phyloP scores from a whole-genome alignment of 2,888 invertebrate species.

The Chorisops tibialis region DNA sequence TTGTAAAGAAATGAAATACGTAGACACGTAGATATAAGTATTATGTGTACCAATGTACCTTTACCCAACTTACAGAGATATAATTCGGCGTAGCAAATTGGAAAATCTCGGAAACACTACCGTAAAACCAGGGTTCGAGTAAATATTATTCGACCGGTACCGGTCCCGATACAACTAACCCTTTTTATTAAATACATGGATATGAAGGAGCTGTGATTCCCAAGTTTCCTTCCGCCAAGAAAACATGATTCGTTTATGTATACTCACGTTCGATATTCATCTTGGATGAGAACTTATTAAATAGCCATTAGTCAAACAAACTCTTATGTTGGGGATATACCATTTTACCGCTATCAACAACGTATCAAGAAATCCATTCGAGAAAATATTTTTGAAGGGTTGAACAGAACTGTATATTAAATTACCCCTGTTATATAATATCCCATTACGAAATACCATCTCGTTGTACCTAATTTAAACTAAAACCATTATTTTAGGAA shows the following conservation, averaged over 20 bases:
- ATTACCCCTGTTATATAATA: not conserved
- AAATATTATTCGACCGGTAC: slow-evolving; percentile 21
- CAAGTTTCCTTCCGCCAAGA: slow-evolving; percentile 18
- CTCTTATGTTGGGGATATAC: slow-evolving; percentile 7
- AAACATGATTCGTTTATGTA: slow-evolving; percentile 28
- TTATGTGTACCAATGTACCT: not conserved
- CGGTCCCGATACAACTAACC: not conserved
- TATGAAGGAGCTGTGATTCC: slow-evolving; percentile 11
- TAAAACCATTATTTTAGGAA: slow-evolving; percentile 9
- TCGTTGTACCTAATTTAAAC: slow-evolving; percentile 11
- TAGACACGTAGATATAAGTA: slow-evolving; percentile 8
- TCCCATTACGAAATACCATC: slow-evolving; percentile 16
- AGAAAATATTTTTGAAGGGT: slow-evolving; percentile 21
- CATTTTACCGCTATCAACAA: slow-evolving; percentile 17
- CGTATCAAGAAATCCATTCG: slow-evolving; percentile 16
- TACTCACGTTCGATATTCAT: slow-evolving; percentile 30
- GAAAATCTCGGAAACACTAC: slow-evolving; percentile 17
- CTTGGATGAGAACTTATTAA: slow-evolving; percentile 34
- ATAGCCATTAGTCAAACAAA: slow-evolving; percentile 34
- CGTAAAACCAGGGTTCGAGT: slow-evolving; percentile 19
- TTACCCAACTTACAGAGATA: slow-evolving; percentile 1
- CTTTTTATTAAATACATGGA: slow-evolving; percentile 22
- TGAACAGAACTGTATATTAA: slow-evolving; percentile 2
- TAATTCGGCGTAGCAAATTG: slow-evolving; percentile 22
- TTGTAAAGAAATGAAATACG: slow-evolving; percentile 23